Percentiles rank a stretch among this genome's conserved stretches.
These are phyloP conservation scores for Sarcophilus harrisii DNA, from an alignment of 2,797 vertebrate species.

Conservation along the genomic window DNA sequence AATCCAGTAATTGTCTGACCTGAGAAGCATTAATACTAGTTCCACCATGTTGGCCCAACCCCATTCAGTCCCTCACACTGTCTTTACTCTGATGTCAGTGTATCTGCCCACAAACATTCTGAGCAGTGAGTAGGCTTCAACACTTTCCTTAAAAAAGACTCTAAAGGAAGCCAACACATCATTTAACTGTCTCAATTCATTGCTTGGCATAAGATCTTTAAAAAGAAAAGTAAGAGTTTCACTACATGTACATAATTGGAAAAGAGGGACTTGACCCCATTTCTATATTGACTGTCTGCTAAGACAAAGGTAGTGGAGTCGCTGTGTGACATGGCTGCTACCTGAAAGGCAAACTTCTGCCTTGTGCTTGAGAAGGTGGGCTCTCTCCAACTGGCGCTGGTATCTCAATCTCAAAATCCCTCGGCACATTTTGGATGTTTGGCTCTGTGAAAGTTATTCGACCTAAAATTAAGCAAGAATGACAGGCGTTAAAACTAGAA, in stretches of 20 bases:
- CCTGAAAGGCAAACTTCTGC: conserved; percentile 62
- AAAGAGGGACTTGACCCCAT: not conserved
- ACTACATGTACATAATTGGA: conserved; percentile 35
- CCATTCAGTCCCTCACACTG: not conserved
- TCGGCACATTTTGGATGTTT: conserved; percentile 98
- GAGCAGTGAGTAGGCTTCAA: not conserved
- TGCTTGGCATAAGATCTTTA: not conserved
- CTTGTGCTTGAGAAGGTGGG: conserved; percentile 86
- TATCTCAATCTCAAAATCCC: conserved; percentile 97
- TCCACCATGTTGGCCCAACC: not conserved
- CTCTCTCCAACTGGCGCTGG: conserved; percentile 91
- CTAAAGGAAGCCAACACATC: not conserved
- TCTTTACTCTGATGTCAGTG: not conserved
- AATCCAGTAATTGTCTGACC: no score
- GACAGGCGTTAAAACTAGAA: conserved; percentile 54
- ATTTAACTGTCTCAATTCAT: not conserved
- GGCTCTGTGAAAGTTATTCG: conserved; percentile 95
- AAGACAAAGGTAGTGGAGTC: conserved; percentile 34
- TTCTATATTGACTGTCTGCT: conserved; percentile 2
- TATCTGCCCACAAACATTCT: not conserved
- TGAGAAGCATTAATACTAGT: not conserved
- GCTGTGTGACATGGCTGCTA: conserved; percentile 57
- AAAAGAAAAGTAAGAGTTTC: conserved; percentile 43
- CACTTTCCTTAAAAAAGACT: not conserved
- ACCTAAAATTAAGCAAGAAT: conserved; percentile 85